A percentile compares a stretch with the other conserved stretches of the same genome.
Evolutionary conservation across 2,888 invertebrate species (phyloP).

Genomic region (Acrobeloides nanus): DNA sequence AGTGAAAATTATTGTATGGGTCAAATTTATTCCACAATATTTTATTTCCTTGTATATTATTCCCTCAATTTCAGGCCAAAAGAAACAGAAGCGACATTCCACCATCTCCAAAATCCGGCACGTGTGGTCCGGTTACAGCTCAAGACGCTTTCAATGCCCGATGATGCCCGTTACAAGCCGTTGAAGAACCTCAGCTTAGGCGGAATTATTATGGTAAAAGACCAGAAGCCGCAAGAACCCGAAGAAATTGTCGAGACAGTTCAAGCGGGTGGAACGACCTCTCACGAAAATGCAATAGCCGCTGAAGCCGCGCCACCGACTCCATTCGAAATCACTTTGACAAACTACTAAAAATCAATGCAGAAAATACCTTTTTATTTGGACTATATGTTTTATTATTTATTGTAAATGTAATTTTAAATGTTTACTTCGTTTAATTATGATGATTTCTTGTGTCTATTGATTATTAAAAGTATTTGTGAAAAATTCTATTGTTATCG

Average conservation of each 20-base stretch:
- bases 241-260: slow-evolving; percentile 45
- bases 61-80: slow-evolving; percentile 14
- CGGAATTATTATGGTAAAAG: slow-evolving; percentile 83
- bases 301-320: slow-evolving; percentile 9
- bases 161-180: slow-evolving; percentile 69
- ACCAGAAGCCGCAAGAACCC: slow-evolving; percentile 67
- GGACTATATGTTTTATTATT: too few relatives aligned
- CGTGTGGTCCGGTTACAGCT: slow-evolving; percentile 83
- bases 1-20: too few relatives aligned
- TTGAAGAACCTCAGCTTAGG: slow-evolving; percentile 74
- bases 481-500: too few relatives aligned
- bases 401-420: too few relatives aligned
- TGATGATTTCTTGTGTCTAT: too few relatives aligned
- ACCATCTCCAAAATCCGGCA: slow-evolving; percentile 86
- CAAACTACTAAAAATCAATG: slow-evolving; percentile 7
- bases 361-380: neutral
- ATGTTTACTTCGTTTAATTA: too few relatives aligned
- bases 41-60: neutral
- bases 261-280: slow-evolving; percentile 23
- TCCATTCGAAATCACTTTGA: slow-evolving; percentile 20
- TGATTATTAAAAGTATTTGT: too few relatives aligned
- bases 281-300: slow-evolving; percentile 3
- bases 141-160: slow-evolving; percentile 65
- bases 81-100: slow-evolving; percentile 72
- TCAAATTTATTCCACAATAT: too few relatives aligned